Base-by-base conservation (phyloP, 2,888 invertebrate species). In the Hoplodrina ambigua region DNA sequence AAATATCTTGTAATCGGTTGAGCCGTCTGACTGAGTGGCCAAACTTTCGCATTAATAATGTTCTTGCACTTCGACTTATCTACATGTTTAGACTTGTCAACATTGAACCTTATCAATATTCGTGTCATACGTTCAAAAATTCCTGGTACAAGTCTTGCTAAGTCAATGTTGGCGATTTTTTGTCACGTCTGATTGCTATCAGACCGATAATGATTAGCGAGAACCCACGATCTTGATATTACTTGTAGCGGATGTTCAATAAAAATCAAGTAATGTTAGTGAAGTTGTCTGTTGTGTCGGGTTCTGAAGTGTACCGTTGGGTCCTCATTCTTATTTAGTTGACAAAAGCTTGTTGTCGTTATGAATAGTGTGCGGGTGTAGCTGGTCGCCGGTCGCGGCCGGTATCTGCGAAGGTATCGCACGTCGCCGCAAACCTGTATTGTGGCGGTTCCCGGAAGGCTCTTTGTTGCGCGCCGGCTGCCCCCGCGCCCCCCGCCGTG, bases 321-420 rank as follows among this genome's bases (percentile, higher is more conserved):
- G 79, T 82, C 80, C 82, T 85, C 86, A 88, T 90, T 90, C 84
- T 86, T 87, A 85, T 86, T 85, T 69, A 88, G 89, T 90, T 91
- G 93, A 94, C 93, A 93, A 94, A 92, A 90, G 92, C 84, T 82
- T 86, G 83, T 83, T 69, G 80, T 84, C 75, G 78, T 82, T 78
- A 73, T 82, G 85, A 83, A 79, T 83, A 81, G 82, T 77, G 75
- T 85, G 83, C 86, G 86, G 84, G 83, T 72, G 86, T 94, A 93
- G 93, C 92, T 92, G 94, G 87, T 87, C 85, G 89, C 87, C 87
- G 87, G 87, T 86, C 84, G 89, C 88, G 87, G 89, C 84, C 91
- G 90, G 93, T 95, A 94, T 95, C 95, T 94, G 95, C 94, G 93
- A 93, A 94, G 94, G 94, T 95, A 94, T 94, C 94, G 95, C 95